Percentiles rank a stretch among this genome's conserved stretches.
phyloP scores from a whole-genome alignment of 1,140 invertebrate species.

The Philotrypesis tridentata region DNA sequence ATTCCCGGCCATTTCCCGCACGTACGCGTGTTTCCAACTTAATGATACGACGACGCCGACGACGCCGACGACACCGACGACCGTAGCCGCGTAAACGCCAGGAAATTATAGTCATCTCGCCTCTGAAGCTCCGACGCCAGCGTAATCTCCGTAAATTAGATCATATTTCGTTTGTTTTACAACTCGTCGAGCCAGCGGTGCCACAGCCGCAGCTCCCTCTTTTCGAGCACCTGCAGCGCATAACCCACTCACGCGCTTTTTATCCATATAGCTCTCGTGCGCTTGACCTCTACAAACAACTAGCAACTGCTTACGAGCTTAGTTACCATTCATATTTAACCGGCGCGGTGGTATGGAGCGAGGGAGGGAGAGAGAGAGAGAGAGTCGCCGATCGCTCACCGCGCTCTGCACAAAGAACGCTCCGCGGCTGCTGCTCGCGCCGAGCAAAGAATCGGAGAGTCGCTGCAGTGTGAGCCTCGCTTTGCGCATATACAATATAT shows the following conservation, averaged over 20 bases:
- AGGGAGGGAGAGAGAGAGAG: too few species aligned
- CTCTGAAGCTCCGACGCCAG: neutral
- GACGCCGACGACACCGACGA: neutral
- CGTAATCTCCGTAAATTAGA: slow-evolving; percentile 15
- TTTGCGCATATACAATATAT: too few species aligned
- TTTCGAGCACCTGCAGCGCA: too few species aligned
- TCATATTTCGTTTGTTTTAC: slow-evolving; percentile 15
- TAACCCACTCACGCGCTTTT: too few species aligned
- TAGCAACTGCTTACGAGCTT: too few species aligned
- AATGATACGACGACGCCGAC: neutral
- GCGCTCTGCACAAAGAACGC: neutral
- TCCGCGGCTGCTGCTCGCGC: neutral
- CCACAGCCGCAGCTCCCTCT: too few species aligned
- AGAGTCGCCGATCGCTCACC: too few species aligned
- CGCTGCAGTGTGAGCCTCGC: neutral
- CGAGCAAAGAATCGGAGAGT: neutral
- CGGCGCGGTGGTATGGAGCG: too few species aligned
- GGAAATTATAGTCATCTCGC: neutral
- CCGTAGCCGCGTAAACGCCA: neutral
- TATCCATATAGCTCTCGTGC: too few species aligned
- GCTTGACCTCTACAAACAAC: too few species aligned
- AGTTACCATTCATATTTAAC: too few species aligned
- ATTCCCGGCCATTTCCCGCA: neutral
- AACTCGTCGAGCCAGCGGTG: neutral
- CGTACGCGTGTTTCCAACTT: neutral